phyloP scores from a whole-genome alignment of 2,113 vertebrate genomes.

The Psilopsiagon aymara region DNA sequence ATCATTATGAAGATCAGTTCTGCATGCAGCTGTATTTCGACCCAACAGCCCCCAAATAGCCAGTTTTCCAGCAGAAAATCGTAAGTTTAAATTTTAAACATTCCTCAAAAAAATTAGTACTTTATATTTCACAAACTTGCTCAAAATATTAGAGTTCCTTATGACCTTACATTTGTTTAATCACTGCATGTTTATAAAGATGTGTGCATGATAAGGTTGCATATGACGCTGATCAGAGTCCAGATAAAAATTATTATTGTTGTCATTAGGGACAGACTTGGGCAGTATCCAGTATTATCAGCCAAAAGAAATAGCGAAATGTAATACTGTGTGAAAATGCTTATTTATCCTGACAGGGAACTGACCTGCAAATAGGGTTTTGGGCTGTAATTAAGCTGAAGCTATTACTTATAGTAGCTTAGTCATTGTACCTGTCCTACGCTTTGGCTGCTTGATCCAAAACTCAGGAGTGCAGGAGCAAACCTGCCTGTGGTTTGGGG shows the following conservation, averaged over 20 bases:
- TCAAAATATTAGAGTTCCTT: conserved; percentile 38
- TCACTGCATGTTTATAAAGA: conserved; percentile 45
- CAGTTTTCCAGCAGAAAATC: not conserved
- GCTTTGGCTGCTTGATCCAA: not conserved
- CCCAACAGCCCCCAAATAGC: conserved; percentile 12
- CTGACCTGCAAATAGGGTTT: conserved; percentile 24
- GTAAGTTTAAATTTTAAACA: not conserved
- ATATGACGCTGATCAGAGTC: conserved; percentile 45
- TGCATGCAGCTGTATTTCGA: conserved; percentile 46
- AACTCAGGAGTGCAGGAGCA: not conserved
- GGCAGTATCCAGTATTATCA: conserved; percentile 51
- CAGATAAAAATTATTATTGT: conserved; percentile 63
- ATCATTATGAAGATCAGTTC: conserved; percentile 56
- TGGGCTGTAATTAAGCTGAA: not conserved
- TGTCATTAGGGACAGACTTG: conserved; percentile 35
- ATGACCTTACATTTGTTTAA: conserved; percentile 57
- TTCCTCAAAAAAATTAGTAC: not conserved
- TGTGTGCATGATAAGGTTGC: conserved; percentile 57
- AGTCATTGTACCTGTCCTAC: not conserved
- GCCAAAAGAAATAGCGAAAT: conserved; percentile 48
- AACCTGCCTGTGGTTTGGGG: not conserved
- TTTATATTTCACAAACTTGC: not conserved
- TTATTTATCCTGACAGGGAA: conserved; percentile 60
- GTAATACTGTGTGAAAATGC: conserved; percentile 44
- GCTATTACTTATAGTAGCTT: conserved; percentile 23